These are phyloP conservation scores for Leptopilina drosophilae DNA, from an alignment of 2,888 invertebrate species.

Conservation along the genomic window DNA sequence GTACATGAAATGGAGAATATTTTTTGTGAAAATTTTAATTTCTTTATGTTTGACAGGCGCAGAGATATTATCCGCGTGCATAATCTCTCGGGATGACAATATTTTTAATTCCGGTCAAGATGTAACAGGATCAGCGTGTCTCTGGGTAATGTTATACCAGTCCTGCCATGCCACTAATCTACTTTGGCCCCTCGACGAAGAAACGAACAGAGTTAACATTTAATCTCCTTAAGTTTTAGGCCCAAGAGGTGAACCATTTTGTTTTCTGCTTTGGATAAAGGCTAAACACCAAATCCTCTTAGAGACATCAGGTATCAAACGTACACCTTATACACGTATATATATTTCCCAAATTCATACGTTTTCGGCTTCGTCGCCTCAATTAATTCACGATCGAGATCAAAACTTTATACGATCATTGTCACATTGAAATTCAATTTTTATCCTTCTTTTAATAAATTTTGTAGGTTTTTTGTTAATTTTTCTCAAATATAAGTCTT, in stretches of 20 bases:
- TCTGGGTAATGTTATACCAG: constrained; percentile 72
- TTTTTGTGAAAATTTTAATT: constrained; percentile 62
- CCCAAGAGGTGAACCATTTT: constrained; percentile 65
- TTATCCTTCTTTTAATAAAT: neutral
- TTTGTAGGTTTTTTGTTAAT: neutral
- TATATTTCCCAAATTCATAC: constrained; percentile 18
- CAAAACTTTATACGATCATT: neutral
- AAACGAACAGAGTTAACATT: constrained; percentile 67
- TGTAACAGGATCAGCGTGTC: constrained; percentile 73
- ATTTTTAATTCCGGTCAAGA: constrained; percentile 74
- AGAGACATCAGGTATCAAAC: constrained; percentile 65
- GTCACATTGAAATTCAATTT: neutral
- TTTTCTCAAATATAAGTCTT: neutral
- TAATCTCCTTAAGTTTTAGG: constrained; percentile 73
- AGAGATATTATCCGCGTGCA: constrained; percentile 69
- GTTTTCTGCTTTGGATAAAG: constrained; percentile 64
- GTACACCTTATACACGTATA: constrained; percentile 41
- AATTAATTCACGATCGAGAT: constrained; percentile 26
- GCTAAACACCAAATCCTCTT: constrained; percentile 69
- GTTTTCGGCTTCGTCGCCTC: constrained; percentile 26
- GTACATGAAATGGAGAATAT: constrained; percentile 50
- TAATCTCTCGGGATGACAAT: constrained; percentile 73
- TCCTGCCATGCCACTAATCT: constrained; percentile 66
- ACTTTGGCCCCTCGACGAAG: constrained; percentile 63
- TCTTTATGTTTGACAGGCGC: constrained; percentile 68